Evolutionary conservation across 2,113 vertebrate genomes (phyloP).

Genomic region (Anolis sagrei): DNA sequence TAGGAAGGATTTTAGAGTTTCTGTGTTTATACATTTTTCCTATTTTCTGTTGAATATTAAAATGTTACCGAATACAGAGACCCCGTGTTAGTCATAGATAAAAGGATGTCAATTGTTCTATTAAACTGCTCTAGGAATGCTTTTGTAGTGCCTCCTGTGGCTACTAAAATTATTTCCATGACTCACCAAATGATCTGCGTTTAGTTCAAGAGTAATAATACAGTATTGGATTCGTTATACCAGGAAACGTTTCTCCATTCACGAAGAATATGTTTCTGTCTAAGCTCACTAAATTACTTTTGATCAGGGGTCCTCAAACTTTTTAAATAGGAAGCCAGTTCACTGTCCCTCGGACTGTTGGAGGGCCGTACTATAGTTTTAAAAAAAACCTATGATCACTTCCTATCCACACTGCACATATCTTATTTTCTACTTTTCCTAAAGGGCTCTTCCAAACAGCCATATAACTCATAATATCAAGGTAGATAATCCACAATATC

Average conservation of each 20-base stretch:
- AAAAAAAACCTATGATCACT: too few species aligned
- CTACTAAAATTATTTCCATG: neutral
- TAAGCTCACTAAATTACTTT: neutral
- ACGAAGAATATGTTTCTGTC: neutral
- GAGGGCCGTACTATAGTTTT: too few species aligned
- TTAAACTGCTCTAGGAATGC: neutral
- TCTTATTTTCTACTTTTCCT: too few species aligned
- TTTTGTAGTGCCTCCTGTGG: neutral
- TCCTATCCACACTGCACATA: too few species aligned
- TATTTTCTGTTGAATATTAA: neutral
- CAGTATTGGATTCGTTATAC: neutral
- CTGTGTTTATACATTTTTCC: neutral
- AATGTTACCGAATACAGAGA: neutral
- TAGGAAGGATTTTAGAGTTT: neutral
- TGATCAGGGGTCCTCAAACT: too few species aligned
- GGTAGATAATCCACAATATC: too few species aligned
- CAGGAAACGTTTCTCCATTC: neutral
- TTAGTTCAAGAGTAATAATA: neutral
- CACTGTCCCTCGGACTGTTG: too few species aligned
- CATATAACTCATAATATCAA: too few species aligned
- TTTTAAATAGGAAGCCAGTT: too few species aligned
- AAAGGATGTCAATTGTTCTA: neutral
- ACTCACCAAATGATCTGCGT: conserved; percentile 1
- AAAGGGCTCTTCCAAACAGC: too few species aligned
- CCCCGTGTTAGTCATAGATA: neutral